Percentiles rank a stretch among this genome's conserved stretches.
Evolutionary conservation across 2,888 invertebrate genomes (phyloP).

Genomic region (Andrena flavipes): DNA sequence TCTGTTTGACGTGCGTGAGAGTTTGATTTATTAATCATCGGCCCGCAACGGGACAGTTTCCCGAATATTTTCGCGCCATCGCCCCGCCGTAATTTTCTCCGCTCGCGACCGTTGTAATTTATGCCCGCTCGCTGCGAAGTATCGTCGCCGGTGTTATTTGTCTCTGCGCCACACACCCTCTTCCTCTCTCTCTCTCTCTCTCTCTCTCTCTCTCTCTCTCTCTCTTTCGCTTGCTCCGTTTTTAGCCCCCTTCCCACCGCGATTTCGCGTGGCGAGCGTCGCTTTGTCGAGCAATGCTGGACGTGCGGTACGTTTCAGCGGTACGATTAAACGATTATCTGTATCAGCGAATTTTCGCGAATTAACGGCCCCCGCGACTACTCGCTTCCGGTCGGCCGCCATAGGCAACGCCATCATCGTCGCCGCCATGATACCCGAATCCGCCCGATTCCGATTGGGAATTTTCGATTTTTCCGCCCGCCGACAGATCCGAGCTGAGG

Average conservation of each 20-base stretch:
- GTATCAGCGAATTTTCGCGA: constrained; percentile 67
- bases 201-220: neutral
- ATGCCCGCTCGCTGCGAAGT: constrained; percentile 38
- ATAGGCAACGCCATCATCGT: constrained; percentile 5
- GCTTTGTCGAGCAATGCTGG: constrained; percentile 9
- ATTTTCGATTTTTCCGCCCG: constrained; percentile 51
- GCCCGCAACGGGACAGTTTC: constrained; percentile 60
- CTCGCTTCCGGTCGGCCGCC: constrained; percentile 36
- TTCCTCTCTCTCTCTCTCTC: neutral
- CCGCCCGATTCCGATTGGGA: constrained; percentile 35
- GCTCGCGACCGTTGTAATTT: constrained; percentile 57
- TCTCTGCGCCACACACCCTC: neutral
- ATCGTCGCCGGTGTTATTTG: constrained; percentile 6
- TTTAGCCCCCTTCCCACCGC: neutral
- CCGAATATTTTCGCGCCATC: constrained; percentile 69
- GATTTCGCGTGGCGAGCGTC: constrained; percentile 17
- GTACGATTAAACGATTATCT: constrained; percentile 60
- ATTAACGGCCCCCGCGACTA: constrained; percentile 50
- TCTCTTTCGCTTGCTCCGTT: neutral
- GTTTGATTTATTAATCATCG: constrained; percentile 74
- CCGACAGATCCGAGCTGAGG: neutral
- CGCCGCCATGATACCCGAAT: constrained; percentile 37
- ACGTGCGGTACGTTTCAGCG: constrained; percentile 25
- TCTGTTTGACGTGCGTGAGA: constrained; percentile 67
- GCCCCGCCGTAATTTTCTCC: constrained; percentile 64